A percentile compares a stretch with the other conserved stretches of the same genome.
Conservation (phyloP, 2,888 invertebrate genomes). For the Meliscaeva auricollis region DNA sequence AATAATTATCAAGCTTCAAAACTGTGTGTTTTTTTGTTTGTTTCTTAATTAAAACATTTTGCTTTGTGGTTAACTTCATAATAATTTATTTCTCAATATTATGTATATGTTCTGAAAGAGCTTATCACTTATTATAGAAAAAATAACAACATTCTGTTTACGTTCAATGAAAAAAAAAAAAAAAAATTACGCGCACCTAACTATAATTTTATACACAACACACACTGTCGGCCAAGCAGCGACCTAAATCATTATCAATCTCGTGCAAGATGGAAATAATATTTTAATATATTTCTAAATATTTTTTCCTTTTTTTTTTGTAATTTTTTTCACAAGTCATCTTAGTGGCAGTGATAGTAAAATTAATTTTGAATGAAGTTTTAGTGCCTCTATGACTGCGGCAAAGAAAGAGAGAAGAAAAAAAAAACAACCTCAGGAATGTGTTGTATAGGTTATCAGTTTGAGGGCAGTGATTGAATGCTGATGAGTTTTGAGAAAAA, state of each 20-base stretch:
- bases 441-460: slow-evolving; percentile 64
- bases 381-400: not conserved
- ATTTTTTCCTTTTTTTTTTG: slow-evolving; percentile 11
- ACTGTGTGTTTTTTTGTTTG: not conserved
- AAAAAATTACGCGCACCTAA: slow-evolving; percentile 67
- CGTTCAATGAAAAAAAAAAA: slow-evolving; percentile 34
- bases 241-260: slow-evolving; percentile 74
- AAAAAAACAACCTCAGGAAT: slow-evolving; percentile 40
- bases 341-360: slow-evolving; percentile 58
- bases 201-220: slow-evolving; percentile 3
- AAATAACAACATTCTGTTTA: slow-evolving; percentile 45
- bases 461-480: slow-evolving; percentile 47
- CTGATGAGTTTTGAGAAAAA: slow-evolving; percentile 35
- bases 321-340: slow-evolving; percentile 27
- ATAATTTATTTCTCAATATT: slow-evolving; percentile 49
- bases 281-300: slow-evolving; percentile 28
- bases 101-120: slow-evolving; percentile 31
- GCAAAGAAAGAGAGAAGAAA: slow-evolving; percentile 34
- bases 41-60: not conserved
- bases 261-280: slow-evolving; percentile 58
- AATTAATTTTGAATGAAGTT: slow-evolving; percentile 72
- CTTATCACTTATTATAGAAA: slow-evolving; percentile 38
- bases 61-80: slow-evolving; percentile 1
- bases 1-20: too few species aligned
- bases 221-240: slow-evolving; percentile 37